phyloP scores from a whole-genome alignment of 2,888 invertebrate species.

The Lysandra bellargus region DNA sequence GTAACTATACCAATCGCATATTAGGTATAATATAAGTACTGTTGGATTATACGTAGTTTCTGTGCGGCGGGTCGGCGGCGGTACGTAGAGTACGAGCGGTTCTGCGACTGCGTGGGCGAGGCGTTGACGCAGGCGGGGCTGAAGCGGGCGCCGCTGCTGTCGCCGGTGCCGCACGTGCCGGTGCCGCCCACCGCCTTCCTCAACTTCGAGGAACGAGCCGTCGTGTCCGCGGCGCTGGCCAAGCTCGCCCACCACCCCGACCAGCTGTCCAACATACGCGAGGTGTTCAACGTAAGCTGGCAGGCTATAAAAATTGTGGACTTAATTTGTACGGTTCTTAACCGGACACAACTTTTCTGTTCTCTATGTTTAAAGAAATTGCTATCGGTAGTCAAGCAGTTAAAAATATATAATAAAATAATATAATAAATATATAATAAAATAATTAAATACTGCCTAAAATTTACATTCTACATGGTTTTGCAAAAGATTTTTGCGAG shows the following conservation, averaged over 20 bases:
- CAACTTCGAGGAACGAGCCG: conserved; percentile 86
- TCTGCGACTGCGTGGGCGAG: conserved; percentile 85
- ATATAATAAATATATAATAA: too few relatives aligned
- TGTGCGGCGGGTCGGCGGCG: conserved; percentile 81
- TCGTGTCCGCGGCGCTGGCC: conserved; percentile 83
- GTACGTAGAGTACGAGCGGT: conserved; percentile 84
- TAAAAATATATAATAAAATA: too few relatives aligned
- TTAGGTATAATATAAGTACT: too few relatives aligned
- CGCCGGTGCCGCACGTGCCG: conserved; percentile 86
- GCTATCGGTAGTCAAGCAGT: too few relatives aligned
- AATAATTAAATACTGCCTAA: too few relatives aligned
- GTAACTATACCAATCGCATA: too few relatives aligned
- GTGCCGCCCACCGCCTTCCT: conserved; percentile 84
- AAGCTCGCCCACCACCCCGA: conserved; percentile 84
- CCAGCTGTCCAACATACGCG: conserved; percentile 84
- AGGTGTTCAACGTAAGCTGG: conserved; percentile 71
- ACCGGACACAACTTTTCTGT: too few relatives aligned
- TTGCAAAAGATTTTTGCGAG: too few relatives aligned
- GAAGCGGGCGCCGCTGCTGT: conserved; percentile 84
- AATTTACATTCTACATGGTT: too few relatives aligned
- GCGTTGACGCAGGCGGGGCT: conserved; percentile 83
- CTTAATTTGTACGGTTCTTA: too few relatives aligned
- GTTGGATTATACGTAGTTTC: conserved; percentile 63
- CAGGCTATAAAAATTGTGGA: too few relatives aligned
- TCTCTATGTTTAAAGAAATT: too few relatives aligned